Evolutionary conservation across 2,113 vertebrate genomes (phyloP).

Genomic region (Noturus placidus): DNA sequence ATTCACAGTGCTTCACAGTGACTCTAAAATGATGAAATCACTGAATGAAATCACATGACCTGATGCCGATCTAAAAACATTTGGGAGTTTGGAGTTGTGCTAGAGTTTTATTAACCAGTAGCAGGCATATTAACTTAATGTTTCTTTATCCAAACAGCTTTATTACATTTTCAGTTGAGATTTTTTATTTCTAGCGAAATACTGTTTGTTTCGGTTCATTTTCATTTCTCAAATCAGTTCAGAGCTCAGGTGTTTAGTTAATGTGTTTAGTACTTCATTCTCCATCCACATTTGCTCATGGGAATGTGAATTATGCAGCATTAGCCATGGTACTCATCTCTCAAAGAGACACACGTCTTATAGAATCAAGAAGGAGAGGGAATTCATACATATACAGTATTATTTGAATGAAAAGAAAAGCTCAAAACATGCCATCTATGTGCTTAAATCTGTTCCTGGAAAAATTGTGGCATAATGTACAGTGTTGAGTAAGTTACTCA

Average conservation of each 20-base stretch:
- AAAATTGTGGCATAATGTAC: not conserved
- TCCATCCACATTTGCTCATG: not conserved
- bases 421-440: not conserved
- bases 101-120: not conserved
- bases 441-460: not conserved
- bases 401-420: not conserved
- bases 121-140: not conserved
- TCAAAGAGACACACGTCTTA: not conserved
- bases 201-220: not conserved
- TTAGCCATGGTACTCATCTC: slow-evolving; percentile 34
- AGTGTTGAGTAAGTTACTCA: too few relatives aligned
- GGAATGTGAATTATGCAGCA: slow-evolving; percentile 38
- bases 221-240: not conserved
- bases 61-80: not conserved
- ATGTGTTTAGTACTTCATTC: not conserved
- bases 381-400: not conserved
- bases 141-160: not conserved
- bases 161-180: not conserved
- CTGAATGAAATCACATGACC: not conserved
- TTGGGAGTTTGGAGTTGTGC: not conserved
- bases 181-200: not conserved
- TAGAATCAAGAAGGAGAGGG: not conserved
- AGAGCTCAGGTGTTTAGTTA: not conserved
- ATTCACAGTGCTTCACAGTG: not conserved
- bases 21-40: not conserved